These are phyloP conservation scores for Megalurothrips usitatus DNA, from an alignment of 2,888 invertebrate species.

Conservation along the genomic window DNA sequence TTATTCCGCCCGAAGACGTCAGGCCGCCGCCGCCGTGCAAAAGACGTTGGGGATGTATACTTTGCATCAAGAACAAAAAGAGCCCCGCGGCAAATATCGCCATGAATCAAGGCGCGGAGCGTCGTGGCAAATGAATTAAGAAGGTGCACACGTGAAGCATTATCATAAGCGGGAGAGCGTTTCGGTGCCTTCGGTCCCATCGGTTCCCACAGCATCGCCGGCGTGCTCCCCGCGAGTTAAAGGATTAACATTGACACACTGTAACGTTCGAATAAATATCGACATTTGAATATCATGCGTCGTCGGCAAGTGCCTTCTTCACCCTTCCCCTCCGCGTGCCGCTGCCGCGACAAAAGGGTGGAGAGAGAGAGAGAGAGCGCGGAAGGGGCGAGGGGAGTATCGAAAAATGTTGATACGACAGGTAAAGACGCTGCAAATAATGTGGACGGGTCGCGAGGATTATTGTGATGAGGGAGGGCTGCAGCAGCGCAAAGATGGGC, in stretches of 20 bases:
- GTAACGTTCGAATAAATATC: constrained; percentile 25
- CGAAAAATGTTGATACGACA: constrained; percentile 4
- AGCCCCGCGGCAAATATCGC: not conserved
- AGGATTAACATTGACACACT: constrained; percentile 26
- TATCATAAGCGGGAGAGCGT: not conserved
- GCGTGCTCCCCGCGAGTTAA: constrained; percentile 3
- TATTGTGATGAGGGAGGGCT: constrained; percentile 4
- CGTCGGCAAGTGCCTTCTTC: not conserved
- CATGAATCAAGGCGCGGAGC: not conserved
- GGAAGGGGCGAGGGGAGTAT: not conserved
- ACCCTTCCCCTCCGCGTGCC: not conserved
- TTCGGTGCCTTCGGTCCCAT: no score
- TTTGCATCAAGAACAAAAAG: constrained; percentile 13
- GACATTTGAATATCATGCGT: constrained; percentile 23
- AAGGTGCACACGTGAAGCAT: not conserved
- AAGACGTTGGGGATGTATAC: constrained; percentile 2
- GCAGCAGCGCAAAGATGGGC: not conserved
- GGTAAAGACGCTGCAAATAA: constrained; percentile 7
- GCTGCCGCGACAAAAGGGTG: not conserved
- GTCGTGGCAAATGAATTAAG: constrained; percentile 1
- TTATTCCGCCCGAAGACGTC: not conserved
- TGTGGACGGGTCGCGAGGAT: not conserved
- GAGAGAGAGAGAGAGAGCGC: no score
- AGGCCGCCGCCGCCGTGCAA: not conserved
- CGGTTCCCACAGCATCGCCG: not conserved